Conservation (phyloP, 2,797 vertebrate species). For the Glyptemys insculpta region DNA sequence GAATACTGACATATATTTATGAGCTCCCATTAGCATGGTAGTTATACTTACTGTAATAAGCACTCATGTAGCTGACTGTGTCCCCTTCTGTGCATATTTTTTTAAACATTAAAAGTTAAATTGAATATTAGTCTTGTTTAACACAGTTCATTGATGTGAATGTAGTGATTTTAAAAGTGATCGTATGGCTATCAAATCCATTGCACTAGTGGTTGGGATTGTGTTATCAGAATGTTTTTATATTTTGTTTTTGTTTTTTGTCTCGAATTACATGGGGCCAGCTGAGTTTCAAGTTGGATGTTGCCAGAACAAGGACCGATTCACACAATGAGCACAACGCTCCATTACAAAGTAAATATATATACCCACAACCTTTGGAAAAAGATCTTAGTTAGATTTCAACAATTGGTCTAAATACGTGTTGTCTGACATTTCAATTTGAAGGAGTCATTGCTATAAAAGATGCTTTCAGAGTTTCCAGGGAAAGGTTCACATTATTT, state of each 20-base stretch:
- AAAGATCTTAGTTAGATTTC: neutral
- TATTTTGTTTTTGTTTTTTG: fast-evolving
- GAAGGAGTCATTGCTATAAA: neutral
- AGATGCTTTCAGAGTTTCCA: neutral
- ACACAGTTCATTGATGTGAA: neutral
- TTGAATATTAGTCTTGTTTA: neutral
- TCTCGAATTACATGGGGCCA: fast-evolving
- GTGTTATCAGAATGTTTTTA: fast-evolving
- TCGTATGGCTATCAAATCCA: neutral
- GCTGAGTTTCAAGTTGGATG: neutral
- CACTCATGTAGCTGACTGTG: neutral
- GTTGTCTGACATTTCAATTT: neutral
- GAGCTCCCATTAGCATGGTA: neutral
- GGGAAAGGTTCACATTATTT: neutral
- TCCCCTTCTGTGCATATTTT: neutral
- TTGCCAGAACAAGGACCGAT: fast-evolving
- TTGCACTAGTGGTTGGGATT: neutral
- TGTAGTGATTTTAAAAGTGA: neutral
- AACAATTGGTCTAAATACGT: neutral
- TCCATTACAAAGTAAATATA: fast-evolving
- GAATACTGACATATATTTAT: fast-evolving
- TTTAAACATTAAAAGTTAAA: fast-evolving
- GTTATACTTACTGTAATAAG: fast-evolving
- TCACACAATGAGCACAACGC: fast-evolving
- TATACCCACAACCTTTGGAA: neutral